A percentile compares a stretch with the other conserved stretches of the same genome.
Evolutionary conservation across 2,797 vertebrate species (phyloP).

Genomic region (Amblyopsis hoosieri): DNA sequence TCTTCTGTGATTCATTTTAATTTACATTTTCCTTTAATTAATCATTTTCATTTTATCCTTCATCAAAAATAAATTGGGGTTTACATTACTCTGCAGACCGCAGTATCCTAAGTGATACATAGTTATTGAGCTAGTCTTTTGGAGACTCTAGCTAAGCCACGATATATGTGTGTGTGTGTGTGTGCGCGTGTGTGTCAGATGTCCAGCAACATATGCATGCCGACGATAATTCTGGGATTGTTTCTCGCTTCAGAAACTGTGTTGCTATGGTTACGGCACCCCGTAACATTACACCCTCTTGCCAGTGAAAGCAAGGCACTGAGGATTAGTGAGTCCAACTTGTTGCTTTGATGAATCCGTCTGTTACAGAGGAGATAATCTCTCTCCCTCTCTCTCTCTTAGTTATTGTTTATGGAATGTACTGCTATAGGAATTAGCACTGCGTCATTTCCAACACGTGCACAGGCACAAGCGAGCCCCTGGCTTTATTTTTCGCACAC

Average conservation of each 20-base stretch:
- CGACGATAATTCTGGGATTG: constrained; percentile 32
- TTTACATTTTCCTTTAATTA: too few species aligned
- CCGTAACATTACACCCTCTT: constrained; percentile 1
- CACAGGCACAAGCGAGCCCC: constrained; percentile 22
- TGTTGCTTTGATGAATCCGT: constrained; percentile 21
- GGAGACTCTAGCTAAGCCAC: too few species aligned
- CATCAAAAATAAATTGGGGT: too few species aligned
- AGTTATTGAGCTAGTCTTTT: too few species aligned
- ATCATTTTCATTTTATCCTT: too few species aligned
- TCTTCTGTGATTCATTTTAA: too few species aligned
- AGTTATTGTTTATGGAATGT: constrained; percentile 22
- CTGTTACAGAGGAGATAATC: constrained; percentile 8
- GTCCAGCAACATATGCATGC: constrained; percentile 24
- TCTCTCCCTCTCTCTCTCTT: constrained; percentile 12
- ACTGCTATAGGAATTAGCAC: constrained; percentile 39
- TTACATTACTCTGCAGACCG: too few species aligned
- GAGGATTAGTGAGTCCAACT: constrained; percentile 23
- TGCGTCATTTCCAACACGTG: constrained; percentile 23
- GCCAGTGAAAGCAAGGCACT: constrained; percentile 17
- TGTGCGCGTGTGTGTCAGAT: background rate
- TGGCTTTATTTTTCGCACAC: constrained; percentile 3
- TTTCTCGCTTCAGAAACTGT: constrained; percentile 30
- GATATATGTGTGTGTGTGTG: background rate
- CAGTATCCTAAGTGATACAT: too few species aligned
- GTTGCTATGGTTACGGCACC: constrained; percentile 59